Evolutionary conservation across 2,888 invertebrate species (phyloP), one percentile per base, ranked within the genome.

Genomic region (Apamea anceps): DNA sequence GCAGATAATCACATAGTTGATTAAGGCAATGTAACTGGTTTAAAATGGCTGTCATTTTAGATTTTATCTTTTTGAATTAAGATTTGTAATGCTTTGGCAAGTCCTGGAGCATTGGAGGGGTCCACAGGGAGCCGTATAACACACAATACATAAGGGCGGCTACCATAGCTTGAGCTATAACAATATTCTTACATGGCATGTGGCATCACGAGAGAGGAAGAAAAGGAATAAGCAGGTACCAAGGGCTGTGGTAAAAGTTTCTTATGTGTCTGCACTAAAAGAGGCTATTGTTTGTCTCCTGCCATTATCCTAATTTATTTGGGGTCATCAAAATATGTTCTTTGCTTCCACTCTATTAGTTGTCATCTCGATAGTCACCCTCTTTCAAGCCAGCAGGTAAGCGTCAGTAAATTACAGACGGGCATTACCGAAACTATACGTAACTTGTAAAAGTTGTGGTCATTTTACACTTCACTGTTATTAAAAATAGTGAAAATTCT

Each of bases 401-500:
- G 15, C 28, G 15, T 18, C 18, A 28, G 3, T 7, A 15, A 21
- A 10, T 21, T 32, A 10, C 10, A 32, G 32, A 10, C 0, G 4
- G 21, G 4, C 32, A 32, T 21, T 10, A 21, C 21, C 12, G 10
- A 21, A 65, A 65, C 21, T 32, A 3, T 37, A 32, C 4, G 21
- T 62, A 62, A 28, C 62, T 10, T 51, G 18, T 51, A 51, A 18
- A 51, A 51, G 3, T 3, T 48, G 5, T 48, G 0, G 15, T 57
- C 25, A 57, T 57, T 57, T 57, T 25, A 57, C 10, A 57, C 25
- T 6, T 28, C 6, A 60, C 13, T 6, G n/a, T 28, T 13, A 60
- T 2, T 6, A 28, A 62, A 65, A 65, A 21, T 15, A 42, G 21
- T 28, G 84, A 74, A 63, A 48, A 74, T 67, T 66, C 90, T 92